These are phyloP conservation scores for Syrista parreyssii DNA, from an alignment of 2,888 invertebrate genomes.

Conservation along the genomic window DNA sequence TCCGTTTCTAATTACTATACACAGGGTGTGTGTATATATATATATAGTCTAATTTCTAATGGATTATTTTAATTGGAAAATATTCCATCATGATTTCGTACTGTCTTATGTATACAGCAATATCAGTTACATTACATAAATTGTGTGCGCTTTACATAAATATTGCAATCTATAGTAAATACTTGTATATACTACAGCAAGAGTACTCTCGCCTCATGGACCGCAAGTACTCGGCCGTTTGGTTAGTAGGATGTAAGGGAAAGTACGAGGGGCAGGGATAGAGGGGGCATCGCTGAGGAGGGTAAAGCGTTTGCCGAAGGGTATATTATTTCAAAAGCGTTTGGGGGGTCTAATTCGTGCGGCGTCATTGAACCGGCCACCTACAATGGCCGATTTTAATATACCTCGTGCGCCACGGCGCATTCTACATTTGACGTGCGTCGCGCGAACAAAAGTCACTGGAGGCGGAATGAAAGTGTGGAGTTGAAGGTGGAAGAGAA, in stretches of 20 bases:
- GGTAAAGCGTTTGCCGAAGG: slow-evolving; percentile 25
- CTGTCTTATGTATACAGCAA: neutral
- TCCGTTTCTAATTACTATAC: neutral
- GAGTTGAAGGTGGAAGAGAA: slow-evolving; percentile 14
- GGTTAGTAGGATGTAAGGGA: neutral
- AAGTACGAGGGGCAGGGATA: neutral
- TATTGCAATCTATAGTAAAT: neutral
- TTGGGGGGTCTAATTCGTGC: slow-evolving; percentile 42
- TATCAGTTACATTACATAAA: neutral
- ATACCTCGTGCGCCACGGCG: slow-evolving; percentile 34
- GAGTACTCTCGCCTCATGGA: neutral
- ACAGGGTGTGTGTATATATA: neutral
- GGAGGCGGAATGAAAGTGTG: neutral
- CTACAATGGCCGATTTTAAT: slow-evolving; percentile 54
- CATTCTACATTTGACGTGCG: slow-evolving; percentile 43
- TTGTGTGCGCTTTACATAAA: neutral
- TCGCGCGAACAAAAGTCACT: slow-evolving; percentile 46
- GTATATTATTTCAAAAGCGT: slow-evolving; percentile 50
- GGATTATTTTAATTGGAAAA: neutral
- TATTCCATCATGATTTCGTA: neutral
- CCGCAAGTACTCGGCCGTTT: neutral
- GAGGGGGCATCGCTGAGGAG: too few relatives aligned
- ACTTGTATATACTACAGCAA: neutral
- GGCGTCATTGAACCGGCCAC: slow-evolving; percentile 44
- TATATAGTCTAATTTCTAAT: neutral